Percentiles rank a stretch among this genome's conserved stretches.
Conservation (phyloP, 2,113 vertebrate species). For the Probosciger aterrimus region DNA sequence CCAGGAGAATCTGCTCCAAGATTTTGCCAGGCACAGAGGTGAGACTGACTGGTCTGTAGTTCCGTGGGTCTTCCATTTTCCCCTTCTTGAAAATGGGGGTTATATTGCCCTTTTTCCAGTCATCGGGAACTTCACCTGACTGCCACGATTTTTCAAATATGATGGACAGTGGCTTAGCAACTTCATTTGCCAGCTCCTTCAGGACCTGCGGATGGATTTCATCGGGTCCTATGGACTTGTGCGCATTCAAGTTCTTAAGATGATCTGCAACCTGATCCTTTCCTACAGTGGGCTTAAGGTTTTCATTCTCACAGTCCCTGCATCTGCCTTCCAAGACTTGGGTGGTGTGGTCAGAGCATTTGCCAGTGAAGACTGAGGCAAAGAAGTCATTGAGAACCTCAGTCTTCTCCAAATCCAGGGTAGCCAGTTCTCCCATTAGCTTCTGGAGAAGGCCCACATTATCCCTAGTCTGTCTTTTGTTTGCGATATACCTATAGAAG, state of each 20-base stretch:
- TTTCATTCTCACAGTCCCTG: background rate
- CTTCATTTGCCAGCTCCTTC: background rate
- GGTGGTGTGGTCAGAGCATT: background rate
- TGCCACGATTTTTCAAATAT: background rate
- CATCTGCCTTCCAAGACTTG: background rate
- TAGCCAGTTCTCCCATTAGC: background rate
- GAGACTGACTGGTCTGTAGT: background rate
- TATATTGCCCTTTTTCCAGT: background rate
- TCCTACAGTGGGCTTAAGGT: background rate
- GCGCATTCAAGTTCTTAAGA: background rate
- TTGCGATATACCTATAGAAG: background rate
- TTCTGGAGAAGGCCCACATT: rapidly evolving
- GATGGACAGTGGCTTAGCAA: background rate
- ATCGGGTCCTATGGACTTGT: background rate
- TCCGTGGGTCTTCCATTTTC: background rate
- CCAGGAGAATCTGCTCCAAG: background rate
- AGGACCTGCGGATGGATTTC: background rate
- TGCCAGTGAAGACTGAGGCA: background rate
- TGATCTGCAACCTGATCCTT: background rate
- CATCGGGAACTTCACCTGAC: background rate
- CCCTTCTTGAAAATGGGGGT: background rate
- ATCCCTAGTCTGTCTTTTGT: background rate
- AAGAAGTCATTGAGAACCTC: background rate
- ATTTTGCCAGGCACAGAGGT: background rate
- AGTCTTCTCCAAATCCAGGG: background rate